Evolutionary conservation across 2,113 vertebrate species (phyloP).

Genomic region (Orthonyx spaldingii): DNA sequence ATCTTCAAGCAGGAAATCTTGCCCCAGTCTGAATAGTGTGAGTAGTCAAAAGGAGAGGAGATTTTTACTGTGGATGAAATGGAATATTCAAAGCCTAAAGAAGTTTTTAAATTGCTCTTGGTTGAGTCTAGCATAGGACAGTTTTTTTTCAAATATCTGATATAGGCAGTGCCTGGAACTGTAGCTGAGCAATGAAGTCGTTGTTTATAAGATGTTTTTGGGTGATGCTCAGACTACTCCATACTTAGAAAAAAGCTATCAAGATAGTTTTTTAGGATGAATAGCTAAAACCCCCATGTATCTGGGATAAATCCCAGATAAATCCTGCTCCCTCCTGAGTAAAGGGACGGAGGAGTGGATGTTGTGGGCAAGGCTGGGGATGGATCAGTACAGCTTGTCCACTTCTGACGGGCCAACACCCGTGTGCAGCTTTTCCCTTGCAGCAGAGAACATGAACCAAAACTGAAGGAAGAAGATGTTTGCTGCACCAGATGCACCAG

Average conservation of each 20-base stretch:
- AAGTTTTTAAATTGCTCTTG: neutral
- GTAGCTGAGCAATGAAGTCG: neutral
- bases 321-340: neutral
- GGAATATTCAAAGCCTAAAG: neutral
- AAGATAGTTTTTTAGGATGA: neutral
- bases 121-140: neutral
- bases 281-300: accelerated
- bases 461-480: neutral
- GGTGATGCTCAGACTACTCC: neutral
- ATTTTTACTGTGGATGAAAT: neutral
- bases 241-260: neutral
- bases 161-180: neutral
- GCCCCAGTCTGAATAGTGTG: neutral
- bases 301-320: neutral
- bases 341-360: neutral
- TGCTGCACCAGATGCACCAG: neutral
- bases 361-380: neutral
- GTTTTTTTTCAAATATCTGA: neutral
- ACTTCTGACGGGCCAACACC: neutral
- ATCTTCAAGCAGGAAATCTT: neutral
- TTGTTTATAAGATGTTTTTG: neutral
- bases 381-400: neutral
- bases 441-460: neutral
- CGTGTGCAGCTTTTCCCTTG: neutral
- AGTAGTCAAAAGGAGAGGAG: neutral